Percentiles rank a stretch among this genome's conserved stretches.
phyloP scores from a whole-genome alignment of 2,113 vertebrate species.

The Lepus europaeus region DNA sequence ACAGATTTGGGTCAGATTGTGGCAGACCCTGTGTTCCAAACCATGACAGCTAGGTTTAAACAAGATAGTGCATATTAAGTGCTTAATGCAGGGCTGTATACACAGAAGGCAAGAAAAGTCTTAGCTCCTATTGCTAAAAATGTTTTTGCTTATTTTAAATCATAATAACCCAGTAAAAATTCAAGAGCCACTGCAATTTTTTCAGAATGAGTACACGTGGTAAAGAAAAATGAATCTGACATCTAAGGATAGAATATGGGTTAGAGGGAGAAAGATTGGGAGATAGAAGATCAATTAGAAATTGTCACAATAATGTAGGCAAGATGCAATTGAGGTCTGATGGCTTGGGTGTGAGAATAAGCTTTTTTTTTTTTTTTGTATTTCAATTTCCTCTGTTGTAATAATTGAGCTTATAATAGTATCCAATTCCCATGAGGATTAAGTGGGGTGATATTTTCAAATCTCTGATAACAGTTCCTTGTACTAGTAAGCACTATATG shows the following conservation, averaged over 20 bases:
- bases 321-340: not conserved
- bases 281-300: not conserved
- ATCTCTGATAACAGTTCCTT: conserved; percentile 25
- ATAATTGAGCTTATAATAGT: not conserved
- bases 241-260: not conserved
- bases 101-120: not conserved
- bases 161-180: not conserved
- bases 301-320: not conserved
- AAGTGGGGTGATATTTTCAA: not conserved
- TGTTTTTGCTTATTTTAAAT: conserved; percentile 49
- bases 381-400: not conserved
- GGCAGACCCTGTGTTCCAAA: not conserved
- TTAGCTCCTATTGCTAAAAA: not conserved
- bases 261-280: not conserved
- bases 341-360: not conserved
- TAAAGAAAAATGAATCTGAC: not conserved
- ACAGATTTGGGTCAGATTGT: not conserved
- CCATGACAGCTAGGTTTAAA: not conserved
- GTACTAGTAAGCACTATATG: not conserved
- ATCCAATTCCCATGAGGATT: conserved; percentile 5
- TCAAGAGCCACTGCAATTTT: not conserved
- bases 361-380: not conserved
- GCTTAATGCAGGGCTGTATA: not conserved
- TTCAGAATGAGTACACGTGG: not conserved
- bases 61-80: not conserved